These are phyloP conservation scores for Chelmon rostratus DNA, from an alignment of 2,797 vertebrate species.

Conservation along the genomic window DNA sequence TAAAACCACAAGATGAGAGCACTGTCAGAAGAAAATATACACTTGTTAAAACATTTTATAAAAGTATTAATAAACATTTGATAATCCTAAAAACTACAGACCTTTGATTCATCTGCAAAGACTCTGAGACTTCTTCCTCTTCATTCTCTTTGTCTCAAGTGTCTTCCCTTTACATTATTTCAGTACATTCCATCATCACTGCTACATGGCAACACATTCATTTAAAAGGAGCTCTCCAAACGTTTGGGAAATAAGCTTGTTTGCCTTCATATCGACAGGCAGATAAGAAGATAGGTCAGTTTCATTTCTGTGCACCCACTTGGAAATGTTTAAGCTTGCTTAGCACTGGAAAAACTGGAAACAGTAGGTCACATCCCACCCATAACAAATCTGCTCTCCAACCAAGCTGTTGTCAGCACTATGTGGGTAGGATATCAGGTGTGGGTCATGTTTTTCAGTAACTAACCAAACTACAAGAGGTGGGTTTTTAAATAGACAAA, in stretches of 20 bases:
- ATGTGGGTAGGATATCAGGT: background rate
- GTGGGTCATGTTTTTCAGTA: background rate
- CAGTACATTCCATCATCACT: conserved; percentile 26
- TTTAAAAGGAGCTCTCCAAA: conserved; percentile 4
- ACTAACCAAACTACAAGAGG: too few species aligned
- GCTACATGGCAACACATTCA: background rate
- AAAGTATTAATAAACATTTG: conserved; percentile 73
- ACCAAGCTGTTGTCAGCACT: background rate
- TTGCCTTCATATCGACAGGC: conserved; percentile 8
- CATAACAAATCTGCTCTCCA: background rate
- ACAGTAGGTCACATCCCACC: background rate
- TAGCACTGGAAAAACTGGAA: background rate
- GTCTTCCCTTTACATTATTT: conserved; percentile 10
- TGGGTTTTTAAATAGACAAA: background rate
- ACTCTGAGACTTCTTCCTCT: conserved; percentile 11
- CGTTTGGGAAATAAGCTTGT: conserved; percentile 13
- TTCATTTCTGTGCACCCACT: background rate
- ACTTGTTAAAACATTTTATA: conserved; percentile 69
- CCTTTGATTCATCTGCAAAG: conserved; percentile 31
- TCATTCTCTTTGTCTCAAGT: conserved; percentile 5
- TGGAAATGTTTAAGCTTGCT: background rate
- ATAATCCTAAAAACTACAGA: conserved; percentile 54
- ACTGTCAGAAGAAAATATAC: conserved; percentile 49
- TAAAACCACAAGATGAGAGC: conserved; percentile 40
- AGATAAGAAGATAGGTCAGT: background rate